These are phyloP conservation scores for Lampropteryx suffumata DNA, from an alignment of 2,888 invertebrate genomes.

Conservation along the genomic window DNA sequence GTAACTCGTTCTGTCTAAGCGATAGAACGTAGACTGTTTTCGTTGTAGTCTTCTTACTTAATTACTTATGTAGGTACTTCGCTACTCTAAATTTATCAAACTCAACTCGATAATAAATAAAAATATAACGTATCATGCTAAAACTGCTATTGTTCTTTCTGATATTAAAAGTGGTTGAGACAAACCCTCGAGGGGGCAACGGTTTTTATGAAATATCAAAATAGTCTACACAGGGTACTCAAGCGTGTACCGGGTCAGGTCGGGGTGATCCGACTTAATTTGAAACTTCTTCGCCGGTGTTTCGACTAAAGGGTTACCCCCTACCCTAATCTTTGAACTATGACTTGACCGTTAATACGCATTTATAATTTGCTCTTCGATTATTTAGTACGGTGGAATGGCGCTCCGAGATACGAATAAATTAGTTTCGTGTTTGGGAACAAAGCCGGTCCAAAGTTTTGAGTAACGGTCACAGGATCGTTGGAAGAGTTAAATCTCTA, in stretches of 20 bases:
- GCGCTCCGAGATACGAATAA: conserved; percentile 76
- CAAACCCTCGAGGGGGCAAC: conserved; percentile 46
- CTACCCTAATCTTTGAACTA: conserved; percentile 83
- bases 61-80: no score
- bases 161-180: conserved; percentile 32
- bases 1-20: not conserved
- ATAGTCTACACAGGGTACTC: conserved; percentile 38
- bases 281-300: conserved; percentile 67
- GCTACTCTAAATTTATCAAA: no score
- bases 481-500: conserved; percentile 69
- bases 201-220: conserved; percentile 65
- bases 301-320: conserved; percentile 74
- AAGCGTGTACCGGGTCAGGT: conserved; percentile 60
- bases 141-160: conserved; percentile 27
- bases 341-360: conserved; percentile 83
- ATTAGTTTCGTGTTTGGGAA: conserved; percentile 81
- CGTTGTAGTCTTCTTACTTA: no score
- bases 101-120: conserved; percentile 27
- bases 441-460: conserved; percentile 75
- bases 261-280: conserved; percentile 67
- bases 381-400: conserved; percentile 75
- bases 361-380: conserved; percentile 82
- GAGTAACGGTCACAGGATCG: conserved; percentile 77
- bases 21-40: no score
- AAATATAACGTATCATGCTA: conserved; percentile 16